Evolutionary conservation across 2,888 invertebrate genomes (phyloP).

Genomic region (Callimorpha dominula): DNA sequence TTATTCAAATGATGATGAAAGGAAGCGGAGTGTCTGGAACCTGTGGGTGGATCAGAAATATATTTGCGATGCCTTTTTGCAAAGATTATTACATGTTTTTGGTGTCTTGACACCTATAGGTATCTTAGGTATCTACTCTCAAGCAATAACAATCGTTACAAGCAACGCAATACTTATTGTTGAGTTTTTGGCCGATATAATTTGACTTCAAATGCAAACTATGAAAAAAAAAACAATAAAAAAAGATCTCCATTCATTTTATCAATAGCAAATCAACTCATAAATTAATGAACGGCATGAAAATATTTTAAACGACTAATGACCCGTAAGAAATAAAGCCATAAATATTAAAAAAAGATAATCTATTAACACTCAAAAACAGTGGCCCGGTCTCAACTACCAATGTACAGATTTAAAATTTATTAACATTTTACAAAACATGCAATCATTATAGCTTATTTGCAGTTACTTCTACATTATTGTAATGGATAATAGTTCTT

Average conservation of each 20-base stretch:
- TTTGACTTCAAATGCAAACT: too few species aligned
- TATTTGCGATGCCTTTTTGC: too few species aligned
- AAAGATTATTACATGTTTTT: too few species aligned
- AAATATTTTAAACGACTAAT: slow-evolving; percentile 31
- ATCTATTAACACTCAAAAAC: slow-evolving; percentile 83
- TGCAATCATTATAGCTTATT: not conserved
- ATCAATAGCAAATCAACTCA: slow-evolving; percentile 17
- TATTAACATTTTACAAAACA: slow-evolving; percentile 64
- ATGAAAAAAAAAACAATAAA: too few species aligned
- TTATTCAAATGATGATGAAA: too few species aligned
- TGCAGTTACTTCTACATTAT: not conserved
- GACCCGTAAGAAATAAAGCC: slow-evolving; percentile 57
- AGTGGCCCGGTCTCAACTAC: slow-evolving; percentile 71
- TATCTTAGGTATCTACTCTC: too few species aligned
- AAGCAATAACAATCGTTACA: too few species aligned
- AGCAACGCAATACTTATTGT: too few species aligned
- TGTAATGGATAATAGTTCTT: slow-evolving; percentile 18
- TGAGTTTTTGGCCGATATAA: too few species aligned
- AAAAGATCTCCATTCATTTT: slow-evolving; percentile 8
- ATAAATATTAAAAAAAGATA: slow-evolving; percentile 60
- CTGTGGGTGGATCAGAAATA: too few species aligned
- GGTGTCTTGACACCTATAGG: too few species aligned
- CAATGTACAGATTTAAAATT: slow-evolving; percentile 77
- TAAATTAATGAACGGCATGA: slow-evolving; percentile 23
- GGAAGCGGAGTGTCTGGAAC: too few species aligned